Percentiles rank a stretch among this genome's conserved stretches.
Evolutionary conservation across 2,888 invertebrate species (phyloP).

Genomic region (Drosophila koepferae): DNA sequence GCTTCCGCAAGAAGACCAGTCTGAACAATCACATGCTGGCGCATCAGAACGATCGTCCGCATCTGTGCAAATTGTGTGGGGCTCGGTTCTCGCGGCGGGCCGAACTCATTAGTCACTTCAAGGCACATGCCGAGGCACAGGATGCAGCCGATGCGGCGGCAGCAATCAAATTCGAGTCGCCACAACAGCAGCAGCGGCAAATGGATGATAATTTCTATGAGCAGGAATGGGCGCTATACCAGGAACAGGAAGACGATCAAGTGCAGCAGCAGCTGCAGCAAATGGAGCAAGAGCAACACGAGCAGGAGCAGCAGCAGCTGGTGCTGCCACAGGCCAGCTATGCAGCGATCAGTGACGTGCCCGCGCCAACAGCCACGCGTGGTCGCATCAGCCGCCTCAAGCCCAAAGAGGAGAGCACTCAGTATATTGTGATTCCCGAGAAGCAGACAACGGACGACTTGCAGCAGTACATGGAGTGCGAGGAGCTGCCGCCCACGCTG

Average conservation of each 20-base stretch:
- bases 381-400: conserved; percentile 81
- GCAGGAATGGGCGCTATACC: conserved; percentile 77
- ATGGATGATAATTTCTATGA: conserved; percentile 83
- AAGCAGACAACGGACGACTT: conserved; percentile 37
- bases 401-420: conserved; percentile 79
- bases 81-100: conserved; percentile 92
- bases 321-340: conserved; percentile 41
- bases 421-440: conserved; percentile 76
- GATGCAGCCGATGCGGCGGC: conserved; percentile 85
- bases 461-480: conserved; percentile 51
- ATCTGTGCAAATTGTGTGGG: conserved; percentile 93
- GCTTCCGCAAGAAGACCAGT: conserved; percentile 93
- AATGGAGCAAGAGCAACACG: conserved; percentile 25
- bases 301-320: conserved; percentile 21
- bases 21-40: conserved; percentile 95
- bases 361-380: conserved; percentile 53
- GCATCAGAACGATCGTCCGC: conserved; percentile 93
- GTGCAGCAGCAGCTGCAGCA: conserved; percentile 23
- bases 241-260: conserved; percentile 27
- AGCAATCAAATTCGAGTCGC: conserved; percentile 59
- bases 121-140: conserved; percentile 92
- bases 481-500: conserved; percentile 45
- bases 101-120: conserved; percentile 93
- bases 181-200: conserved; percentile 57
- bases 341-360: conserved; percentile 25